Evolutionary conservation across 1,140 invertebrate genomes (phyloP), one percentile per base, ranked within the genome.

Genomic region (Daktulosphaira vitifoliae): DNA sequence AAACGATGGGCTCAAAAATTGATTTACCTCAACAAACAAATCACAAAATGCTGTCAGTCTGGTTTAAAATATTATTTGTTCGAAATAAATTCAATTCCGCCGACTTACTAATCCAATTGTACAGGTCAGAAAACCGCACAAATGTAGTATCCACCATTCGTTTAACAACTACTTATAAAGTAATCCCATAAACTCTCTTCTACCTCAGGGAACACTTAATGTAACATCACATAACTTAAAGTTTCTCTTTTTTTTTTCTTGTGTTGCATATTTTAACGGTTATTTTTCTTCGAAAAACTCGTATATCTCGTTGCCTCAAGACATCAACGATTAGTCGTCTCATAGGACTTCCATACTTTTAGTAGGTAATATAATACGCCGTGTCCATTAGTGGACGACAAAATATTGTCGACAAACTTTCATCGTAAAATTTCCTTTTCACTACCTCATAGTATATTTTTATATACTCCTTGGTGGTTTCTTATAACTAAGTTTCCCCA

Each of bases 141-240:
- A 26, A 15, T 11, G 9, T 44, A 4, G 29, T 33, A 11, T 33
- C 29, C 29, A 33, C 29, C 29, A 6, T 11, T 6, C 29, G 29
- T 56, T 44, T 56, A 42, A 26, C 38, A 56, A 26, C 53, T 48
- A 48, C 56, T 62, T 33, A 25, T 48, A 46, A 46, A 62, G 38
- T 62, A 48, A 62, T 48, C 42, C 23, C 42, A 62, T 62, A 48
- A 62, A 62, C 25, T 48, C 16, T 16, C 3, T 16, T n/a, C 39
- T 48, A 46, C 25, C 56, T 48, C 15, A 7, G 56, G 56, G 56
- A 62, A 29, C 56, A 20, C 42, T 62, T 62, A 18, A 62, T 48
- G 56, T 20, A 29, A 33, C 56, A 18, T 62, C 56, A 22, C 42
- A 33, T 13, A 25, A 48, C 42, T 48, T 48, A 46, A 48, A 62